A percentile compares a stretch with the other conserved stretches of the same genome.
Evolutionary conservation across 2,888 invertebrate species (phyloP).

Genomic region (Andrena camellia): DNA sequence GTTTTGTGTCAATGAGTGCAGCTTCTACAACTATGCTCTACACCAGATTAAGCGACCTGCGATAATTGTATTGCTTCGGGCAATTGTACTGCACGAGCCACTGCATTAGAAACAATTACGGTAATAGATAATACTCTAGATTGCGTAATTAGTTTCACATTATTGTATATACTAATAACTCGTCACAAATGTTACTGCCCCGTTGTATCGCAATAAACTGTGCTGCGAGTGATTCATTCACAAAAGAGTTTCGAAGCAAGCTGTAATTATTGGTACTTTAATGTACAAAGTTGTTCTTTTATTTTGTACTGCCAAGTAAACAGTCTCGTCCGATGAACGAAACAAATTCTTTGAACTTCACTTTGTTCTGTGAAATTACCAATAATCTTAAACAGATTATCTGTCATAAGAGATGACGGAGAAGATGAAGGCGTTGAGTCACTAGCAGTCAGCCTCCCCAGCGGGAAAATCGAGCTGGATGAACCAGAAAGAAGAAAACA

Average conservation of each 20-base stretch:
- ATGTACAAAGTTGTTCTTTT: too few relatives aligned
- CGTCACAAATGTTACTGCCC: neutral
- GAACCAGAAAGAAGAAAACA: slow-evolving; percentile 58
- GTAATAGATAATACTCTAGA: slow-evolving; percentile 13
- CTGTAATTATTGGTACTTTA: neutral
- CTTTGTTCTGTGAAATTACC: too few relatives aligned
- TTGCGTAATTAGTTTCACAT: slow-evolving; percentile 28
- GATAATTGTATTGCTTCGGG: slow-evolving; percentile 19
- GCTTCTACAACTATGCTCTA: slow-evolving; percentile 16
- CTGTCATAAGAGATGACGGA: neutral
- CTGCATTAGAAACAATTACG: slow-evolving; percentile 13
- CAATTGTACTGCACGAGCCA: neutral
- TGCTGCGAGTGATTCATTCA: neutral
- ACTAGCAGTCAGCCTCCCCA: slow-evolving; percentile 33
- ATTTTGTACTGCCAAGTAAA: too few relatives aligned
- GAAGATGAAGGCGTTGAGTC: neutral
- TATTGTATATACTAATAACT: neutral
- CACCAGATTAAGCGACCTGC: slow-evolving; percentile 11
- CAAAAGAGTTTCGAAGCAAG: neutral
- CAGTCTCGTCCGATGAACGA: too few relatives aligned
- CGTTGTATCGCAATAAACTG: neutral
- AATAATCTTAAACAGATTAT: too few relatives aligned
- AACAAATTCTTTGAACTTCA: too few relatives aligned
- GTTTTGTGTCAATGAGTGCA: slow-evolving; percentile 14
- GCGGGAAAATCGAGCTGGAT: slow-evolving; percentile 46